Evolutionary conservation across 23 tunicate species (phyloP), one percentile per base, ranked within the genome.

Genomic region (Clavelina lepadiformis): DNA sequence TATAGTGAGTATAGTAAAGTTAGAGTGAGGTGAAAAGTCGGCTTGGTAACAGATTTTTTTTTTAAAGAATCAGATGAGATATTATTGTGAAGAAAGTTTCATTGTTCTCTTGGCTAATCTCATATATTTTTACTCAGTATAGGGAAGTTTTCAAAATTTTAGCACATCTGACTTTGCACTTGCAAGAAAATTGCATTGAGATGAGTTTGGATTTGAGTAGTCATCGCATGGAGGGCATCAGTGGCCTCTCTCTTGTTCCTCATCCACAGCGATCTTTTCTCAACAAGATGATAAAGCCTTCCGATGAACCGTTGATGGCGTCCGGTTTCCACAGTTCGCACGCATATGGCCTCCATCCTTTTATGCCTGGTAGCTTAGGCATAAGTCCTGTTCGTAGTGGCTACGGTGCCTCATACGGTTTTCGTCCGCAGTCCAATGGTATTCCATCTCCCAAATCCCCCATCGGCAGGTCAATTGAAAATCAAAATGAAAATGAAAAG

Each of bases 191-290:
- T n/a, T n/a, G n/a, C n/a, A n/a, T n/a, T n/a, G 49, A 36, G 15
- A 85, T 85, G 94, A 85, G 94, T 65, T 77, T 85, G 35, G 94
- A 85, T 38, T 63, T 85, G 51, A 77, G 85, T 55, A 50, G 76
- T 36, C 79, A 71, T 45, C 76, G 94, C 13, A 79, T 85, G 74
- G 94, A 85, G 41, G 82, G 82, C 69, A 61, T 76, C 46, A 83
- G 82, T 51, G 93, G 93, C 51, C 35, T 83, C 51, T 76, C 94
- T 5, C 51, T 85, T 11, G 72, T 85, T 35, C 73, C 81, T 24
- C 82, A 63, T 27, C 74, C 76, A 24, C 78, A 82, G 36, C 66
- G 79, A 25, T 56, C 74, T 5, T 61, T 74, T 21, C 46, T 85
- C 58, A 73, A 72, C 67, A 35, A 74, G 7, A 65, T 82, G 70